Evolutionary conservation across 2,113 vertebrate species (phyloP).

Genomic region (Capra hircus): DNA sequence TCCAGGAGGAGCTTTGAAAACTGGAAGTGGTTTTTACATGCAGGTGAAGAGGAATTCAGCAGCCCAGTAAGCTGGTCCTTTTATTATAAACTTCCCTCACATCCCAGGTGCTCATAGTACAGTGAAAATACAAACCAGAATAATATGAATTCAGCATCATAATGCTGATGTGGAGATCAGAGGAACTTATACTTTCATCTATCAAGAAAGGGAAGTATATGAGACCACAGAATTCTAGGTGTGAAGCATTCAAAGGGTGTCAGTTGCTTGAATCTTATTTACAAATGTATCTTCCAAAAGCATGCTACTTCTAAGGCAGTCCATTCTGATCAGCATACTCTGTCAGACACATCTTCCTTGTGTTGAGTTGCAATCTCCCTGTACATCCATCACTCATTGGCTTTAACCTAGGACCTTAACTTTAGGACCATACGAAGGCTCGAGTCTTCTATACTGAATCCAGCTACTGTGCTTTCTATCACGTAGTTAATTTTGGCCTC

Average conservation of each 20-base stretch:
- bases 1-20: neutral
- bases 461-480: neutral
- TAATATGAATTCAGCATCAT: neutral
- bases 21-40: neutral
- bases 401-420: neutral
- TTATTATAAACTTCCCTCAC: neutral
- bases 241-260: neutral
- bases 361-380: neutral
- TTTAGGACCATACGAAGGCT: neutral
- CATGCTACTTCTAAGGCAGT: neutral
- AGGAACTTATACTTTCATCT: neutral
- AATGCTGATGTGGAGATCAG: neutral
- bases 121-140: neutral
- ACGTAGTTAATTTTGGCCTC: neutral
- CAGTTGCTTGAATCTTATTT: neutral
- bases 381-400: no score
- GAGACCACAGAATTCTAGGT: neutral
- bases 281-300: neutral
- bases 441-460: accelerated
- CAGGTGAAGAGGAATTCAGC: neutral
- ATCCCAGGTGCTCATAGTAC: neutral
- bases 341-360: neutral
- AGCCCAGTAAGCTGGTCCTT: neutral
- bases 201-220: neutral
- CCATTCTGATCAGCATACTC: neutral